Evolutionary conservation across 2,888 invertebrate species (phyloP).

Genomic region (Matsumyia berberina): DNA sequence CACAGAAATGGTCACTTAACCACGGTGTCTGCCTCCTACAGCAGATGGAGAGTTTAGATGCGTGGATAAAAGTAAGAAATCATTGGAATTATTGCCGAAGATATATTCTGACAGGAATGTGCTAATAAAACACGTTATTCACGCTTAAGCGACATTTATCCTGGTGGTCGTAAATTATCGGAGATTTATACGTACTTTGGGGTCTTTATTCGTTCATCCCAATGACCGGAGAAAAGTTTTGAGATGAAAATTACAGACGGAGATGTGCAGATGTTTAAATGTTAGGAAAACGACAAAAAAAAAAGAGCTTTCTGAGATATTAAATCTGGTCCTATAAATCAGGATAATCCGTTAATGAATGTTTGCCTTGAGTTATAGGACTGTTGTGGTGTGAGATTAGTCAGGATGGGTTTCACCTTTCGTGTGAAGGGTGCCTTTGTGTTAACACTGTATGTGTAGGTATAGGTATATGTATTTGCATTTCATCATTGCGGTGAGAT

Average conservation of each 20-base stretch:
- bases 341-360: constrained; percentile 62
- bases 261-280: constrained; percentile 35
- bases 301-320: constrained; percentile 44
- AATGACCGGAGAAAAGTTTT: constrained; percentile 42
- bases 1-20: no score
- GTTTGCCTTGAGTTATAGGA: constrained; percentile 31
- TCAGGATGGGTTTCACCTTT: not conserved
- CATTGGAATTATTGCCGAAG: constrained; percentile 43
- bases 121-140: constrained; percentile 72
- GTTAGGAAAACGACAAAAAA: constrained; percentile 3
- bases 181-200: constrained; percentile 39
- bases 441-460: no score
- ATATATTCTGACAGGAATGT: constrained; percentile 43
- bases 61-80: constrained; percentile 37
- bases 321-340: constrained; percentile 58
- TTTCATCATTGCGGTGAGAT: no score
- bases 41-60: constrained; percentile 8
- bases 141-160: constrained; percentile 68
- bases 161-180: constrained; percentile 60
- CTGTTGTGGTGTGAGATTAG: not conserved
- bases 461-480: no score
- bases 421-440: no score
- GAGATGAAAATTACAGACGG: constrained; percentile 29
- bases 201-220: constrained; percentile 14
- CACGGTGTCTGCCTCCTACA: no score